These are phyloP conservation scores for Ammodramus savannarum DNA, from an alignment of 2,113 vertebrate species.

Conservation along the genomic window DNA sequence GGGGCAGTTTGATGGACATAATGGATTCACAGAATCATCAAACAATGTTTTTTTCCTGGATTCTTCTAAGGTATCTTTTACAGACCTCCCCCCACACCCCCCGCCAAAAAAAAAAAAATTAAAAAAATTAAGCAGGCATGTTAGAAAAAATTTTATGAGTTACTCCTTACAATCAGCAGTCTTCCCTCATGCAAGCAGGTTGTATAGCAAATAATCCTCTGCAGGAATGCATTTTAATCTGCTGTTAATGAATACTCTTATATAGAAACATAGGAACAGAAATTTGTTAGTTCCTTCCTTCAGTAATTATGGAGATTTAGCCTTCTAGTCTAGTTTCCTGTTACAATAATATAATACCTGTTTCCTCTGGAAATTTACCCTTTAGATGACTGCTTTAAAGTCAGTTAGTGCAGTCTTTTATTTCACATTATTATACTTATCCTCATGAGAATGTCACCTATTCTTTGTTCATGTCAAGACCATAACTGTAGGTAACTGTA, in stretches of 20 bases:
- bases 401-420: not conserved
- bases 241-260: not conserved
- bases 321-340: conserved; percentile 10
- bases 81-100: accelerated
- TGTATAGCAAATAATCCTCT: not conserved
- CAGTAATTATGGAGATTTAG: conserved; percentile 7
- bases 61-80: not conserved
- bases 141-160: not conserved
- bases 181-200: not conserved
- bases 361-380: conserved; percentile 27
- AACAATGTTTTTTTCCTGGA: not conserved
- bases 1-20: not conserved
- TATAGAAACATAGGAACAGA: not conserved
- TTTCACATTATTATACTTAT: not conserved
- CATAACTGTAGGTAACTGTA: not conserved
- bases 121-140: not conserved
- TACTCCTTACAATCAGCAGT: not conserved
- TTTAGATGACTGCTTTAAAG: not conserved
- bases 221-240: conserved; percentile 18
- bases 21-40: not conserved
- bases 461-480: not conserved
- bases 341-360: not conserved
- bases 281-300: conserved; percentile 42
- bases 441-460: not conserved
- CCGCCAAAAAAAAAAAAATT: not conserved